phyloP scores from a whole-genome alignment of 1,140 invertebrate genomes.

The Sinella curviseta region DNA sequence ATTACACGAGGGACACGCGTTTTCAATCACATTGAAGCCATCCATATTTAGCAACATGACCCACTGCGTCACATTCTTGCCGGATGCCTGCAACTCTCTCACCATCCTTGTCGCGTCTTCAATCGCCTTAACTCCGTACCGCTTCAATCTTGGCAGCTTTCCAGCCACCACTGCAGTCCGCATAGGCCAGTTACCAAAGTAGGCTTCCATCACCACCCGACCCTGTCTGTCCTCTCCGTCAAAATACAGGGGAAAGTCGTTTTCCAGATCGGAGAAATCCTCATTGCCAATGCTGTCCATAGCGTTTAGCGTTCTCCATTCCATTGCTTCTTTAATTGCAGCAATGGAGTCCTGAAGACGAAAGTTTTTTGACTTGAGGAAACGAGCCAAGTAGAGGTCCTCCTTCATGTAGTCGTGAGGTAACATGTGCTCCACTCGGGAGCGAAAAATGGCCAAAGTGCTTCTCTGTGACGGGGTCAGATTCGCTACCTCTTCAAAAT shows the following conservation, averaged over 20 bases:
- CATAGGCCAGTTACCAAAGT: neutral
- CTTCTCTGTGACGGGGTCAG: neutral
- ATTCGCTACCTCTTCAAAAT: neutral
- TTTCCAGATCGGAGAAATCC: constrained; percentile 4
- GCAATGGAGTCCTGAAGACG: neutral
- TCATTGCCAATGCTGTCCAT: neutral
- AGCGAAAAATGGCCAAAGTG: neutral
- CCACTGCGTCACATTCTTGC: constrained; percentile 16
- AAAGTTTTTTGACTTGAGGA: constrained; percentile 10
- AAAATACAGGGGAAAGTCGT: neutral
- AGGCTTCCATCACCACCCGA: neutral
- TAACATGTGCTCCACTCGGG: neutral
- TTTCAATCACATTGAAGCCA: neutral
- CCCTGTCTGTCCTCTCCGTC: constrained; percentile 1
- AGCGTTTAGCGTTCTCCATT: neutral
- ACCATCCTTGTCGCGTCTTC: neutral
- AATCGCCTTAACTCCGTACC: neutral
- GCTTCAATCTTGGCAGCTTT: neutral
- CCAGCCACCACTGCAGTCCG: neutral
- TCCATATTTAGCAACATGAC: constrained; percentile 19
- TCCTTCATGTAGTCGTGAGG: constrained; percentile 16
- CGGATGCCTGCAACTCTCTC: neutral
- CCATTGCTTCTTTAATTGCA: neutral
- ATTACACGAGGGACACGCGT: neutral
- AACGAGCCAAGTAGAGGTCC: neutral